Evolutionary conservation across 2,888 invertebrate species (phyloP).

Genomic region (Ochropleura leucogaster): DNA sequence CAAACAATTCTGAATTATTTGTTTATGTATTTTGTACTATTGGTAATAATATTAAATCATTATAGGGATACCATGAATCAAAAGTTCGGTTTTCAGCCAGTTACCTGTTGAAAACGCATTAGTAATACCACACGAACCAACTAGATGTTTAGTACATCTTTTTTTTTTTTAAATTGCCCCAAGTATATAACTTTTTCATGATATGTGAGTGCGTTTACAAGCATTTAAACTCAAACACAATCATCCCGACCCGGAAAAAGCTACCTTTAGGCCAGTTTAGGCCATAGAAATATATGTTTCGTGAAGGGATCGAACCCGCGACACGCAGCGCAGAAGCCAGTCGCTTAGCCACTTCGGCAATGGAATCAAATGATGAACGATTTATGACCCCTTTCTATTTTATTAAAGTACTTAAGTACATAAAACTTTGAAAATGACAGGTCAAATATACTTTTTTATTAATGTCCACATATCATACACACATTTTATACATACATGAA

Average conservation of each 20-base stretch:
- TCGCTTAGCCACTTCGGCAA: too few relatives aligned
- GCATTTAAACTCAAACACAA: too few relatives aligned
- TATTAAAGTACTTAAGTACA: background rate
- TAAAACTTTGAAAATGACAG: conserved; percentile 8
- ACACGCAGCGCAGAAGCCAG: too few relatives aligned
- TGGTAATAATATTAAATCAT: background rate
- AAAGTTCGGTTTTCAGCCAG: background rate
- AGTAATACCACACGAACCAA: background rate
- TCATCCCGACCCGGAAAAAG: too few relatives aligned
- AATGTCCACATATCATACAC: background rate
- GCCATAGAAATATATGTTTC: too few relatives aligned
- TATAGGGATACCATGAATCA: background rate
- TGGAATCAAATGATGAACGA: background rate
- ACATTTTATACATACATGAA: conserved; percentile 12
- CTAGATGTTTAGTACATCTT: background rate
- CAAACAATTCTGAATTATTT: conserved; percentile 10
- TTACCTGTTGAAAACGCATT: background rate
- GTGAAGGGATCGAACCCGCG: too few relatives aligned
- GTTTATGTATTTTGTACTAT: background rate
- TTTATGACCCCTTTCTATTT: background rate
- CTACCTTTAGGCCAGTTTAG: too few relatives aligned
- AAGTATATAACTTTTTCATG: too few relatives aligned
- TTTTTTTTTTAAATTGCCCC: too few relatives aligned
- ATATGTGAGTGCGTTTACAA: too few relatives aligned
- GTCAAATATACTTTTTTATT: conserved; percentile 14